phyloP scores from a whole-genome alignment of 37 sponge, comb jelly and placozoan species.

The Ephydatia muelleri region DNA sequence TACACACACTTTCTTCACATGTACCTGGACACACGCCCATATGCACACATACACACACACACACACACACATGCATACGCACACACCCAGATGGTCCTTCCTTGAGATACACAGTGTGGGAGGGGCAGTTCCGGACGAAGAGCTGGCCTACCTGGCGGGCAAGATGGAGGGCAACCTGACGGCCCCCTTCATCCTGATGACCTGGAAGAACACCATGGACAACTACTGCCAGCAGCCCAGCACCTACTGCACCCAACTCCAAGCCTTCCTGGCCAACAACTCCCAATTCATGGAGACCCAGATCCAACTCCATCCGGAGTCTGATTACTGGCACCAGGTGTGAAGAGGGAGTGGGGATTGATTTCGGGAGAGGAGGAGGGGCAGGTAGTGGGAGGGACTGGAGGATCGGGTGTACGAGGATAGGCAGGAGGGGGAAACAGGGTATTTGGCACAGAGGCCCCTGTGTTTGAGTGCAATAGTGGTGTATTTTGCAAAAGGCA shows the following conservation, averaged over 20 bases:
- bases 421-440: too few relatives aligned
- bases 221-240: slow-evolving; percentile 50
- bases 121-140: slow-evolving; percentile 24
- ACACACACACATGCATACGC: too few relatives aligned
- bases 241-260: slow-evolving; percentile 58
- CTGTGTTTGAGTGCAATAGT: too few relatives aligned
- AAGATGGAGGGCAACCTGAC: slow-evolving; percentile 80
- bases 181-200: slow-evolving; percentile 68
- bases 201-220: slow-evolving; percentile 72
- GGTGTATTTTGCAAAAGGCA: too few relatives aligned
- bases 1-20: background rate
- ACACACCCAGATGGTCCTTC: slow-evolving; percentile 44
- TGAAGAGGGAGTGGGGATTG: too few relatives aligned
- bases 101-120: slow-evolving; percentile 32
- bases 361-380: too few relatives aligned
- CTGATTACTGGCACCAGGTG: slow-evolving; percentile 66
- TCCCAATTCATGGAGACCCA: slow-evolving; percentile 32
- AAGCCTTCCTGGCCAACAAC: slow-evolving; percentile 50
- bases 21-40: background rate
- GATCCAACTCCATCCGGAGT: slow-evolving; percentile 1
- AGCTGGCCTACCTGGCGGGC: slow-evolving; percentile 84
- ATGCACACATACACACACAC: slow-evolving; percentile 7
- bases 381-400: too few relatives aligned
- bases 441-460: too few relatives aligned
- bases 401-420: too few relatives aligned